These are phyloP conservation scores for Schizothorax lantsangensis DNA, from an alignment of 2,797 vertebrate species.

Conservation along the genomic window DNA sequence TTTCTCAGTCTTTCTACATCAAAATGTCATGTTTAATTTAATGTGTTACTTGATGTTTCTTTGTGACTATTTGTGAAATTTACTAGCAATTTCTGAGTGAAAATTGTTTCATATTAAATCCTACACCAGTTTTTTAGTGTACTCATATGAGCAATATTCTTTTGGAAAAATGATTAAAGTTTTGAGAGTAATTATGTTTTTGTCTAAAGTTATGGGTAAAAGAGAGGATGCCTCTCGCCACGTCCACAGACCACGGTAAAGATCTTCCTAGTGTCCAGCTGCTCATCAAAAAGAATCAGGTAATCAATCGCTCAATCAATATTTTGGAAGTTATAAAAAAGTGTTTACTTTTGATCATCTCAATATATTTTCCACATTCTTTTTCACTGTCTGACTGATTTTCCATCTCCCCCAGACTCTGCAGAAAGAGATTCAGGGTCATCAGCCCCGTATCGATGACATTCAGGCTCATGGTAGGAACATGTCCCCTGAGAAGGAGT, in stretches of 20 bases:
- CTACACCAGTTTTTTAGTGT: not conserved
- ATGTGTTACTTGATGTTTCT: not conserved
- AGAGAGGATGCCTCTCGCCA: conserved; percentile 89
- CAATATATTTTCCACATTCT: not conserved
- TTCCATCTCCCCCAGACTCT: conserved; percentile 79
- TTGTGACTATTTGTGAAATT: no score
- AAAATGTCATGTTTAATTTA: no score
- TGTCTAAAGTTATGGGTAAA: conserved; percentile 89
- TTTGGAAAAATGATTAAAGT: not conserved
- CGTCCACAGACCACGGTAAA: conserved; percentile 91
- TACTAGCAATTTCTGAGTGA: no score
- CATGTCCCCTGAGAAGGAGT: conserved; percentile 70
- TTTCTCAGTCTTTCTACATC: no score
- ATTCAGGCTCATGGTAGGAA: conserved; percentile 79
- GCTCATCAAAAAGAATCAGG: conserved; percentile 96
- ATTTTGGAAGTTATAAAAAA: not conserved
- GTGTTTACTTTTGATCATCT: not conserved
- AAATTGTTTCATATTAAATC: not conserved
- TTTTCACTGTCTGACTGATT: not conserved
- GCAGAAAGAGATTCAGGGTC: conserved; percentile 95
- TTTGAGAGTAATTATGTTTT: not conserved
- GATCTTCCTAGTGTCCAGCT: conserved; percentile 93
- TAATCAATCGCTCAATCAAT: conserved; percentile 56
- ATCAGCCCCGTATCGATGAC: conserved; percentile 91
- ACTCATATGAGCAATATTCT: not conserved